These are phyloP conservation scores for Sebastes alutus DNA, from an alignment of 2,797 vertebrate species.

Conservation along the genomic window DNA sequence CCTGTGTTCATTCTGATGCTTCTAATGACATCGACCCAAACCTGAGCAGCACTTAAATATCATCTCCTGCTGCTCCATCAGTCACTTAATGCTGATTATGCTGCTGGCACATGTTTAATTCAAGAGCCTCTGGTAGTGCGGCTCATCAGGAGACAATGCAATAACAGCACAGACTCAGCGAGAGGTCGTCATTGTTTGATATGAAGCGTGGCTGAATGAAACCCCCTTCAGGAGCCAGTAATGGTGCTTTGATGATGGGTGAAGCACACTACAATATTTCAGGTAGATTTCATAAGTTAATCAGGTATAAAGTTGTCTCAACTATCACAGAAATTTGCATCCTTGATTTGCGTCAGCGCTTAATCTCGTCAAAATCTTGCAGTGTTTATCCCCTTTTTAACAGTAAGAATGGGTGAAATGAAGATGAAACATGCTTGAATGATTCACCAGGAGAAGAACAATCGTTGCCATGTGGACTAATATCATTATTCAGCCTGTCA, in stretches of 20 bases:
- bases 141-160: slow-evolving; percentile 65
- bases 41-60: slow-evolving; percentile 15
- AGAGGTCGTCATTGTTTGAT: slow-evolving; percentile 13
- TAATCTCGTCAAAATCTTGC: slow-evolving; percentile 51
- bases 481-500: neutral
- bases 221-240: slow-evolving; percentile 12
- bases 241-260: slow-evolving; percentile 32
- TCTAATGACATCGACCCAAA: slow-evolving; percentile 15
- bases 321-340: neutral
- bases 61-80: slow-evolving; percentile 2
- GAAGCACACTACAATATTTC: slow-evolving; percentile 62
- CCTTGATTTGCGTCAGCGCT: neutral
- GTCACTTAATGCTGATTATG: slow-evolving; percentile 15
- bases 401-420: slow-evolving; percentile 1
- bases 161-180: slow-evolving; percentile 51
- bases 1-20: neutral
- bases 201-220: slow-evolving; percentile 33
- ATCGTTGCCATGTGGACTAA: neutral
- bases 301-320: neutral
- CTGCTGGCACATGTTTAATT: slow-evolving; percentile 9
- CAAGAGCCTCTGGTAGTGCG: slow-evolving; percentile 3
- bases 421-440: slow-evolving; percentile 34
- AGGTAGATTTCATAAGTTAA: slow-evolving; percentile 14
- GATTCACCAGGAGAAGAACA: slow-evolving; percentile 23
- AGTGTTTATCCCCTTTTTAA: slow-evolving; percentile 39